Base-by-base conservation (phyloP, 1,140 invertebrate species). In the Drosophila arawakana region DNA sequence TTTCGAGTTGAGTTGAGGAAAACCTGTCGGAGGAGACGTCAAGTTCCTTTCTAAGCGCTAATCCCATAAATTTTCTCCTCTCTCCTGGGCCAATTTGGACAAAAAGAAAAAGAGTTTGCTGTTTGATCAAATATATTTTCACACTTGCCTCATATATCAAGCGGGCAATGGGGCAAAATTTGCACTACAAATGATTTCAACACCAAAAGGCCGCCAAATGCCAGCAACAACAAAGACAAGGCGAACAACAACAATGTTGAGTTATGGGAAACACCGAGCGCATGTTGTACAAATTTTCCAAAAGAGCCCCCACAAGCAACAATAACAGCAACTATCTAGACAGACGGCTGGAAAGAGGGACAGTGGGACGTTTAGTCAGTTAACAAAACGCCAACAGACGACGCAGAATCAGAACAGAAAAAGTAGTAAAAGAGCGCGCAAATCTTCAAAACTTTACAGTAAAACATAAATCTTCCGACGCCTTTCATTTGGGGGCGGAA, bases 161-260 rank as follows among this genome's bases (percentile, higher is more conserved):
- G 60, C 44, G 46, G 57, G 39, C 69, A 77, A 80, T 69, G 69
- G 72, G 81, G 81, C 75, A 76, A 90, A 90, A 89, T 90, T 90
- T 90, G 84, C 84, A 90, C 84, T 90, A 90, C 85, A 90, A 90
- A 90, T 90, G 85, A 85, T 90, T 90, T 90, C 86, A 90, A 90
- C 85, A 90, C 86, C 86, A 80, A 80, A 77, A 80, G 78, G 78
- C 80, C 84, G 84, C 77, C 85, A 76, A 76, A 47, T 68, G 73
- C 35, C 41, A 74, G 34, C 13, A 41, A 10, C 39, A 73, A 30
- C 25, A 46, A 47, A 8, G 25, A 30, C 6, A 39, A n/a, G 44
- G 21, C 44, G 34, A 39, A 37, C 25, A 30, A 52, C 68, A 60
- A 61, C 55, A 74, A 83, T 76, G 84, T 67, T 88, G 84, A 88